phyloP scores from a whole-genome alignment of 2,888 invertebrate species.

The Octodonta nipae region DNA sequence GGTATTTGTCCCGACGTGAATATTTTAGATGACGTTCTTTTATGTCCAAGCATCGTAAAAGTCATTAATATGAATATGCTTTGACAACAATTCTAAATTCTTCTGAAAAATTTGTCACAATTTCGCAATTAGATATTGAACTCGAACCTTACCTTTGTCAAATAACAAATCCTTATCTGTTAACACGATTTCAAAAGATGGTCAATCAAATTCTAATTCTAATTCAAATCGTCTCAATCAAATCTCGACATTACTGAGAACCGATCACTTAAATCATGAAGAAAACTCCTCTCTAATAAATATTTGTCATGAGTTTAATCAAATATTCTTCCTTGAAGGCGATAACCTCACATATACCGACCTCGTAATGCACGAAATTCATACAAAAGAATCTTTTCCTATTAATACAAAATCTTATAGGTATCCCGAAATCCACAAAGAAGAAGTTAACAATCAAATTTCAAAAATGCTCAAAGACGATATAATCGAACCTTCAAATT shows the following conservation, averaged over 20 bases:
- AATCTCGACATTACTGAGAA: conserved; percentile 4
- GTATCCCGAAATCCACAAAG: conserved; percentile 21
- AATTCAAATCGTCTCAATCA: conserved; percentile 3
- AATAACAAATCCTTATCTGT: too few species aligned
- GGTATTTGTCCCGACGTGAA: too few species aligned
- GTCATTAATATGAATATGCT: too few species aligned
- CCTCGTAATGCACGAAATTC: conserved; percentile 16
- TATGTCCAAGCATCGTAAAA: too few species aligned
- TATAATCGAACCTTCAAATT: conserved; percentile 18
- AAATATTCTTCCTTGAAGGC: conserved; percentile 18
- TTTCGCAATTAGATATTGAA: too few species aligned
- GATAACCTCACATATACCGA: conserved; percentile 17
- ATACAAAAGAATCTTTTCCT: conserved; percentile 8
- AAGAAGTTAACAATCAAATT: conserved; percentile 22
- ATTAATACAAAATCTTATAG: conserved; percentile 20
- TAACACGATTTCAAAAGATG: too few species aligned
- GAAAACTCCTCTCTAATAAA: conserved; percentile 16
- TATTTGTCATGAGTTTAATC: conserved; percentile 18
- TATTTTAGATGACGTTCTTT: too few species aligned
- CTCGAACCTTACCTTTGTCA: too few species aligned
- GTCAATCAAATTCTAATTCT: too few species aligned
- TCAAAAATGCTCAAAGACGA: conserved; percentile 15
- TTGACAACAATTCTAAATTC: too few species aligned
- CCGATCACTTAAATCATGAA: conserved; percentile 19
- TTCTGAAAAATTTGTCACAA: too few species aligned